Base-by-base conservation (phyloP, 2,888 invertebrate genomes). In the Anthophora plumipes region DNA sequence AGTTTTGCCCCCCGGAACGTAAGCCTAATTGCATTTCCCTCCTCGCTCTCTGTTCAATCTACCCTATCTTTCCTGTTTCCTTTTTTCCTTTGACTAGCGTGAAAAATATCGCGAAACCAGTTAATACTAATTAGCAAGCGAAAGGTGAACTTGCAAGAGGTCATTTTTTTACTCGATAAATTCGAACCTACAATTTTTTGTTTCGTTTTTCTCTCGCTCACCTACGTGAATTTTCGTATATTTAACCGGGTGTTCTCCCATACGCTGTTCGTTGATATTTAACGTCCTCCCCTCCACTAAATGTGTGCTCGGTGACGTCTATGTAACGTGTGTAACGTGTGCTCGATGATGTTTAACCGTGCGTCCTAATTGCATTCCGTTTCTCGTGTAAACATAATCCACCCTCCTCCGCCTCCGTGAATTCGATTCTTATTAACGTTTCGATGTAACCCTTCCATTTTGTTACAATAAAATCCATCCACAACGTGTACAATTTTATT, bases 291-390 rank as follows among this genome's bases (percentile, higher is more conserved):
- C 43, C 31, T 31, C 31, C 31, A 4, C 31, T 59, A 59, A n/a
- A 59, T 37, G 37, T 48, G 37, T 31, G 17, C 57, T 31, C 25
- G 31, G 20, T 46, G 43, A 59, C 57, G 41, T 46, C 46, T 17
- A 6, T 37, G 41, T 60, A 60, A 50, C 57, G 20, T 20, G 31
- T 37, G 17, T 57, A 68, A 31, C 14, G 11, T 37, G 22, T 39
- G 48, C 48, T 69, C 48, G 39, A 60, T 50, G n/a, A 70, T 70
- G 69, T 70, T 69, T 60, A 70, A 69, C 37, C 48, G 39, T 37
- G 22, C 50, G n/a, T 1, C 39, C 48, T 37, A 70, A 70, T 70
- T 70, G 8, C 48, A 12, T 25, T 50, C 50, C n/a, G 25, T 17
- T 60, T 39, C 8, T 37, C n/a, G 39, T 50, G 60, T 17, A 25